Base-by-base conservation (phyloP, 2,113 vertebrate species). In the Perca fluviatilis region DNA sequence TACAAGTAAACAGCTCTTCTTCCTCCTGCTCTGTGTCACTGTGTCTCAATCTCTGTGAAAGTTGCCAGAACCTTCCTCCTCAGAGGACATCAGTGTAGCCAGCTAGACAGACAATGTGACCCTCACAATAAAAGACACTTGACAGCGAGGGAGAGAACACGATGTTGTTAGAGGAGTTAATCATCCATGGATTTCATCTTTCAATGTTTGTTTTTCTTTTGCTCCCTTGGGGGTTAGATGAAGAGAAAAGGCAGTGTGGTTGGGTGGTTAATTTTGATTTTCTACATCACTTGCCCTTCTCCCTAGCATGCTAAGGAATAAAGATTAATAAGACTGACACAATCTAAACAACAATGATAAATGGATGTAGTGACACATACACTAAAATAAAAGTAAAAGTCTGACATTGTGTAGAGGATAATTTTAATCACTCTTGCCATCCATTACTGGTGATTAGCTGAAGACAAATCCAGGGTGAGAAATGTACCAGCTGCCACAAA, bases 41-140 rank as follows among this genome's bases (percentile, higher is more conserved):
- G n/a, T 25, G 18, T 21, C 23, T 64, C 1, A 50, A 16, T 74
- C 23, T 70, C 33, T 19, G 46, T 60, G 23, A 46, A 56, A 66
- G 43, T 46, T 73, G 56, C 47, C 27, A n/a, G 15, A 74, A 51
- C 40, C 46, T 54, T 69, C 21, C 12, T 63, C 27, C 50, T 33
- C 57, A 25, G 63, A 68, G 57, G 50, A 60, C 58, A 71, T 66
- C 23, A 27, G 71, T 27, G 25, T 46, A 23, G 46, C 6, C 47
- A 51, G 23, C 27, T 18, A 79, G 27, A 51, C 50, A 30, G 49
- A 73, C 56, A 63, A 51, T 19, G 61, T 82, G 68, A 74, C 75
- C 74, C 50, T 57, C 58, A 19, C n/a, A 62, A 58, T 57, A 58
- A 65, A 53, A 76, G n/a, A 16, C 50, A 60, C 10, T 67, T 63